Conservation (phyloP, 2,888 invertebrate species). For the Cabera pusaria region DNA sequence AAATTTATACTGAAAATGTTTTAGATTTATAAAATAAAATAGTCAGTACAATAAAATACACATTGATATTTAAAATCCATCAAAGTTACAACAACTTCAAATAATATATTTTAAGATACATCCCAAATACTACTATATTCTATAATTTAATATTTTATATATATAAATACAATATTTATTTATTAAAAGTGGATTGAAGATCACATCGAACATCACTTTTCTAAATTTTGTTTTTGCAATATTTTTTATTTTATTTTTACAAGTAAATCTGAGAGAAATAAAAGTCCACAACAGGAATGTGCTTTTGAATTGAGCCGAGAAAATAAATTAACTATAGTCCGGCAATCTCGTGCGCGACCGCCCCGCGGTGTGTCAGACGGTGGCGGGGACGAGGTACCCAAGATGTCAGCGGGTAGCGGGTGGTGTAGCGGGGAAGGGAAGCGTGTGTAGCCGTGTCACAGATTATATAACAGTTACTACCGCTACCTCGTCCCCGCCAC, state of each 20-base stretch:
- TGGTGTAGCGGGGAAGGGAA: too few relatives aligned
- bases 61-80: conserved; percentile 1
- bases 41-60: not conserved
- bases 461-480: too few relatives aligned
- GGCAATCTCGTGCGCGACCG: too few relatives aligned
- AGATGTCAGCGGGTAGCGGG: too few relatives aligned
- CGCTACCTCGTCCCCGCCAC: too few relatives aligned
- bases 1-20: too few relatives aligned
- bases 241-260: conserved; percentile 20
- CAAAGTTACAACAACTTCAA: conserved; percentile 11
- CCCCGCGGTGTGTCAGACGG: too few relatives aligned
- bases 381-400: too few relatives aligned
- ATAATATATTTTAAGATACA: conserved; percentile 6
- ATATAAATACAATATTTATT: conserved; percentile 6
- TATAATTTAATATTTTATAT: conserved; percentile 17
- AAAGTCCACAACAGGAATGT: conserved; percentile 29
- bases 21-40: not conserved
- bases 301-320: conserved; percentile 29
- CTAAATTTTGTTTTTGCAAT: conserved; percentile 22
- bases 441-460: too few relatives aligned
- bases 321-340: not conserved
- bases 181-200: conserved; percentile 15
- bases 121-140: conserved; percentile 5
- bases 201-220: conserved; percentile 22
- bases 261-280: conserved; percentile 11